Evolutionary conservation across 2,888 invertebrate genomes (phyloP).

Genomic region (Synergus laeviventris): DNA sequence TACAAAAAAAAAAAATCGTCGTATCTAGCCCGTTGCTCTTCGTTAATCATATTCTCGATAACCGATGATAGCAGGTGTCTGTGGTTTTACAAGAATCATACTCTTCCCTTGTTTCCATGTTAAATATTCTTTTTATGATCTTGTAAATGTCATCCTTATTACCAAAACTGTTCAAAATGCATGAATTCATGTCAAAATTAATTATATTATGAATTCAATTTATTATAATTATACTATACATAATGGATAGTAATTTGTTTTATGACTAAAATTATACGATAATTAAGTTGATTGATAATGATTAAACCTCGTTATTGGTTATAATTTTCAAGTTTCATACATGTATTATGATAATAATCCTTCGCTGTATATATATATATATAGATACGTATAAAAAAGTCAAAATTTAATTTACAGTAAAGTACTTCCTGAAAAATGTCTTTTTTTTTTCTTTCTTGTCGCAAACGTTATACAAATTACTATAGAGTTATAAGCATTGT

Average conservation of each 20-base stretch:
- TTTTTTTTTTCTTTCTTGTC: neutral
- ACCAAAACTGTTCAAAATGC: neutral
- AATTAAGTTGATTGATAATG: neutral
- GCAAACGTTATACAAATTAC: neutral
- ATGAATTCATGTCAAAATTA: neutral
- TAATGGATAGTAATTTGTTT: neutral
- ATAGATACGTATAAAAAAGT: neutral
- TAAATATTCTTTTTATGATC: neutral
- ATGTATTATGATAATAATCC: neutral
- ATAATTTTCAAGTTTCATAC: neutral
- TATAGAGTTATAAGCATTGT: neutral
- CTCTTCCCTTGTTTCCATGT: constrained; percentile 8
- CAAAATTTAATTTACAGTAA: neutral
- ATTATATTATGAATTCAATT: neutral
- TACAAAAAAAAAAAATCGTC: constrained; percentile 14
- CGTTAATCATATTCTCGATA: constrained; percentile 8
- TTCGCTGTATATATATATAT: neutral
- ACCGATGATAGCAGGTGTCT: neutral
- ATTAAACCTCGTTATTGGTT: neutral
- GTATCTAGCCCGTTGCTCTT: constrained; percentile 9
- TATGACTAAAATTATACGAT: neutral
- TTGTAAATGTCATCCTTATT: neutral
- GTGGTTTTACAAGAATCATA: neutral
- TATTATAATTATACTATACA: neutral
- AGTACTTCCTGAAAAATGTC: constrained; percentile 1